Conservation (phyloP, 2,888 invertebrate genomes). For the Chymomyza caudatula region DNA sequence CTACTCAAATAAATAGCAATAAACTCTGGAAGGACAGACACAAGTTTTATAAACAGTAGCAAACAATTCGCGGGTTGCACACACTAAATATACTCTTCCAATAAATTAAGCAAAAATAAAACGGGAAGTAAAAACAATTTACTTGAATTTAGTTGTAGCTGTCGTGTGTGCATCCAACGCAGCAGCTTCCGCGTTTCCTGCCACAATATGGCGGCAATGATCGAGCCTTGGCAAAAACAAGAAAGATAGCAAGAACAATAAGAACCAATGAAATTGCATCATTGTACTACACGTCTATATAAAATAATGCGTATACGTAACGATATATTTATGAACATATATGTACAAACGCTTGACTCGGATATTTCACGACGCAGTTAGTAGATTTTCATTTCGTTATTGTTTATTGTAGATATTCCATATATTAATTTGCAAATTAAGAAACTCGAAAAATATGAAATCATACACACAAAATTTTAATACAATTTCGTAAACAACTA, state of each 20-base stretch:
- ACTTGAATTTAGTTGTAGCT: slow-evolving; percentile 45
- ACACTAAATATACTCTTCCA: neutral
- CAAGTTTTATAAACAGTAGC: neutral
- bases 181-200: slow-evolving; percentile 39
- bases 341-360: neutral
- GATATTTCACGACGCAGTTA: slow-evolving; percentile 55
- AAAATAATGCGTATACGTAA: slow-evolving; percentile 58
- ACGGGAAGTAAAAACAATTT: slow-evolving; percentile 15
- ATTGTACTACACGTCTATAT: slow-evolving; percentile 22
- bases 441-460: neutral
- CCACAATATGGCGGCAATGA: neutral
- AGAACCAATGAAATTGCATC: slow-evolving; percentile 47
- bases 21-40: neutral
- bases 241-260: slow-evolving; percentile 15
- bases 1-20: neutral
- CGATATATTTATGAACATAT: slow-evolving; percentile 21
- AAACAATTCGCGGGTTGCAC: neutral
- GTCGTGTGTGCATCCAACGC: slow-evolving; percentile 24
- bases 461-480: slow-evolving; percentile 8
- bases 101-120: neutral
- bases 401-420: slow-evolving; percentile 23
- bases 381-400: slow-evolving; percentile 58
- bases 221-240: slow-evolving; percentile 16
- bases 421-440: neutral
- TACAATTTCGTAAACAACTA: neutral